Conservation (phyloP, 2,888 invertebrate species). For the Anticlea derivata region DNA sequence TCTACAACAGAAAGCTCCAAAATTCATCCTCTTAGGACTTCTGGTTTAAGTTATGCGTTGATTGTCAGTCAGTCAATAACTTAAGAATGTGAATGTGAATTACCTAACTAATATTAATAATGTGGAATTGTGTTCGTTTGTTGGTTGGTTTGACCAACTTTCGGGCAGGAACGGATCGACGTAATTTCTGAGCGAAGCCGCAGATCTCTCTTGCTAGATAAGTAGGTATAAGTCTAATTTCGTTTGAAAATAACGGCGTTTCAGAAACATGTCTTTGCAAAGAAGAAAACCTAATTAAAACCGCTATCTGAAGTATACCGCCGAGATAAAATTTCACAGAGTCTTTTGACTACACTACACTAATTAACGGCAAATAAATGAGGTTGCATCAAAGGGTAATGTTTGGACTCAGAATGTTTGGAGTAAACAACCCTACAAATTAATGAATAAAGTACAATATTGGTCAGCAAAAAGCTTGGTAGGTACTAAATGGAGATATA, state of each 20-base stretch:
- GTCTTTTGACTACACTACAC: slow-evolving; percentile 10
- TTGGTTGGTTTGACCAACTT: too few relatives aligned
- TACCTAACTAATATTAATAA: too few relatives aligned
- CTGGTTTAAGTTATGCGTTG: too few relatives aligned
- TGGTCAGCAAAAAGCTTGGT: background rate
- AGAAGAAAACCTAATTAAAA: slow-evolving; percentile 15
- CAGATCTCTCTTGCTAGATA: too few relatives aligned
- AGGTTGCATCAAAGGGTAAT: background rate
- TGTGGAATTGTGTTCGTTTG: too few relatives aligned
- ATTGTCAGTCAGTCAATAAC: too few relatives aligned
- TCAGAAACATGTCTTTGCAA: background rate
- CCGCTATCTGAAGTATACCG: slow-evolving; percentile 14
- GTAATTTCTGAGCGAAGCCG: too few relatives aligned
- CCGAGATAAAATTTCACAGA: slow-evolving; percentile 4
- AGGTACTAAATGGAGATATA: background rate
- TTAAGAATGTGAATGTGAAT: too few relatives aligned
- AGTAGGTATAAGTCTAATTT: background rate
- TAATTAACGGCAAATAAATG: slow-evolving; percentile 13
- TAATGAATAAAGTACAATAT: background rate
- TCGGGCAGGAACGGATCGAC: too few relatives aligned
- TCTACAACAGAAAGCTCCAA: too few relatives aligned
- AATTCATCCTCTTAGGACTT: too few relatives aligned
- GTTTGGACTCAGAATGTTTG: background rate
- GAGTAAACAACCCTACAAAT: background rate
- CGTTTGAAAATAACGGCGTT: background rate